Evolutionary conservation across 2,888 invertebrate species (phyloP), one percentile per base, ranked within the genome.

Genomic region (Scaptomyza caliginosa): DNA sequence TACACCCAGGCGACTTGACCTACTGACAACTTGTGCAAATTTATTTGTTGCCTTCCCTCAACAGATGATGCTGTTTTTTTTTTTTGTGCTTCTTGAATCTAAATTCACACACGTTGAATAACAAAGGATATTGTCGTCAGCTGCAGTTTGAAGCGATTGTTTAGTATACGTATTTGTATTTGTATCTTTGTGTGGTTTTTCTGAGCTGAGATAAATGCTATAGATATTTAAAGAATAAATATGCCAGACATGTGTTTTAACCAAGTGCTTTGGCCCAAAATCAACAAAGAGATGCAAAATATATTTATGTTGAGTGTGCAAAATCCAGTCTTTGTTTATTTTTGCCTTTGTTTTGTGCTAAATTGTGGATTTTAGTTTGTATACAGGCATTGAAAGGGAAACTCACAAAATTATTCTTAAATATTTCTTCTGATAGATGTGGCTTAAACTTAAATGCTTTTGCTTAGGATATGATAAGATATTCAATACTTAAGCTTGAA

Each of bases 1-100:
- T 54, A 46, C 60, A 63, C 72, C 59, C 58, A 48, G 65, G 66
- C 67, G 65, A 83, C 84, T 80, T 80, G 80, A 80, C 86, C 86
- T 69, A 83, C 58, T 79, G 56, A 39, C 67, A 63, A 30, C 17
- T 38, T 71, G 42, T 58, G 55, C 24, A 55, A 49, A 58, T 59
- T 70, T 58, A 45, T 72, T 74, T 70, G 43, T 59, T 63, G 34
- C 24, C 46, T 11, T 45, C 32, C 34, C 34, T 3, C 43, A 54
- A 42, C 38, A 52, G 54, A 26, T 45, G 43, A 54, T 64, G 50
- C 2, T 10, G 4, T 16, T 32, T 24, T 42, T n/a, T 32, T 21
- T 11, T 32, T 16, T 54, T 19, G 11, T 16, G 28, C 24, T 39
- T 16, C 32, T 56, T 39, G 26, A 49, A 21, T 52, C 57, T 17